Conservation (phyloP, 2,888 invertebrate species). For the Drosophila melanosoma region DNA sequence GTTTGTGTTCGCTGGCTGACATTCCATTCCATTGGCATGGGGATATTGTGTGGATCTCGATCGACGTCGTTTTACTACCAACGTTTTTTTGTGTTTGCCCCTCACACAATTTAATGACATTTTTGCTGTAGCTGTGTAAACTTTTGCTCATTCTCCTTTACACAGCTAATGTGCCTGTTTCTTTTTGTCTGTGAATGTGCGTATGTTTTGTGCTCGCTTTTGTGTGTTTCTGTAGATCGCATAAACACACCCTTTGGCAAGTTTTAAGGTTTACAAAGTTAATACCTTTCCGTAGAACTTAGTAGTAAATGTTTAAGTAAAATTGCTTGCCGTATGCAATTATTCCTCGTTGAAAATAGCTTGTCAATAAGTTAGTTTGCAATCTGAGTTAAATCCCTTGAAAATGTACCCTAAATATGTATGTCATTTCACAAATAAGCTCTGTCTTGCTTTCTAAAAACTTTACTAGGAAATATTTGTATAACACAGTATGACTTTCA, state of each 20-base stretch:
- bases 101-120: conserved; percentile 52
- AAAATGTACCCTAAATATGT: neutral
- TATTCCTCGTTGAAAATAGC: neutral
- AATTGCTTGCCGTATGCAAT: neutral
- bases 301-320: neutral
- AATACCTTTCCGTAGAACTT: neutral
- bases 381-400: neutral
- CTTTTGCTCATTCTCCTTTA: conserved; percentile 60
- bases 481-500: neutral
- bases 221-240: conserved; percentile 53
- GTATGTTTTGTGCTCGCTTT: conserved; percentile 23
- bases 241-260: conserved; percentile 67
- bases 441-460: neutral
- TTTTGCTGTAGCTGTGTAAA: conserved; percentile 51
- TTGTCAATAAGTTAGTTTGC: too few species aligned
- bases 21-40: conserved; percentile 43
- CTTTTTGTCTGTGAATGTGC: conserved; percentile 1
- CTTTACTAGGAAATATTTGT: neutral
- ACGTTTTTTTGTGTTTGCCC: conserved; percentile 24
- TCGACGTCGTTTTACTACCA: conserved; percentile 39
- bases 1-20: conserved; percentile 17
- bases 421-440: neutral
- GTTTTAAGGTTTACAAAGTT: conserved; percentile 52
- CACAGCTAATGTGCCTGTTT: conserved; percentile 52
- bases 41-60: conserved; percentile 38